Conservation (phyloP, 2,113 vertebrate genomes). For the Procapra przewalskii region DNA sequence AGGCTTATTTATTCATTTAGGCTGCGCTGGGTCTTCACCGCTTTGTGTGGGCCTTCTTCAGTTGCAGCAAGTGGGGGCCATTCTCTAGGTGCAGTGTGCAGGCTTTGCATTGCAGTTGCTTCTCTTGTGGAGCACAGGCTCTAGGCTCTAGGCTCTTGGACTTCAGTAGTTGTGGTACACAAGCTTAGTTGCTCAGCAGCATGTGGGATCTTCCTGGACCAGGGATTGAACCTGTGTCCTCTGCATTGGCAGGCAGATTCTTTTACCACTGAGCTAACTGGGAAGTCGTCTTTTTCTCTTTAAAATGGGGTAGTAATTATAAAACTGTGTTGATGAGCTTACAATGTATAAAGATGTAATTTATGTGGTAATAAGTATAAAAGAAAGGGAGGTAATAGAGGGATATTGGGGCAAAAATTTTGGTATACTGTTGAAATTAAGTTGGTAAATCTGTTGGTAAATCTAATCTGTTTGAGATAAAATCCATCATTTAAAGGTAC, state of each 20-base stretch:
- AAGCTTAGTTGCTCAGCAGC: background rate
- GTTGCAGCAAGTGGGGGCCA: background rate
- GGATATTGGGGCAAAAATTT: background rate
- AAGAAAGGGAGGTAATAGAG: background rate
- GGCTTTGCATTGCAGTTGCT: background rate
- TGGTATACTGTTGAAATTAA: background rate
- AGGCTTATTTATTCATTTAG: background rate
- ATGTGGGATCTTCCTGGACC: background rate
- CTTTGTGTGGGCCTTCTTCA: background rate
- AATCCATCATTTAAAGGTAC: background rate
- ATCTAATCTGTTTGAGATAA: background rate
- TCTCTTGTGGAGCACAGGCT: background rate
- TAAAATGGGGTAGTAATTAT: background rate
- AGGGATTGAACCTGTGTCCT: background rate
- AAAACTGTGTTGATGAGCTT: background rate
- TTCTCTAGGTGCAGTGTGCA: background rate
- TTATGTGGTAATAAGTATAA: background rate
- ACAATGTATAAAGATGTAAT: background rate
- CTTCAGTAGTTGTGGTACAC: background rate
- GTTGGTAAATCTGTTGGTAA: background rate
- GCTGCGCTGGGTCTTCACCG: background rate
- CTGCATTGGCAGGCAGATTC: background rate
- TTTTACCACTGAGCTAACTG: background rate
- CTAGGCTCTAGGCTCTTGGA: background rate
- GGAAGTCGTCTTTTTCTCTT: background rate